Percentiles rank a stretch among this genome's conserved stretches.
Evolutionary conservation across 2,113 vertebrate species (phyloP).

Genomic region (Ochotona princeps): DNA sequence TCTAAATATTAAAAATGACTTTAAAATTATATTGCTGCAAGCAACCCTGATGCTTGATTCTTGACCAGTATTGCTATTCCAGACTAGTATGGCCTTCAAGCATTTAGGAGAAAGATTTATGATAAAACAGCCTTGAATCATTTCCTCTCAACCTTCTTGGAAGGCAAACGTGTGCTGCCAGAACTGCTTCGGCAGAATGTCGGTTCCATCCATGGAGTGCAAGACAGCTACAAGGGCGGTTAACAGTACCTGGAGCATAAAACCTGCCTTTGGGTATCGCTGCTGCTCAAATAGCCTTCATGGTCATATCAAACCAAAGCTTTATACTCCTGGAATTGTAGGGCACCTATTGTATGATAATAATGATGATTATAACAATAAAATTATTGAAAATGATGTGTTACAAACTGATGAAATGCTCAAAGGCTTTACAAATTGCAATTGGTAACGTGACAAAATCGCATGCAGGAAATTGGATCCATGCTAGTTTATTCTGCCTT

Average conservation of each 20-base stretch:
- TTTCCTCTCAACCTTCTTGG: neutral
- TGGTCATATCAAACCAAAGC: neutral
- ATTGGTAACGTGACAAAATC: neutral
- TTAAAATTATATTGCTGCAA: neutral
- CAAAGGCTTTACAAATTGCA: neutral
- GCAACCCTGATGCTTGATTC: neutral
- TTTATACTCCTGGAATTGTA: neutral
- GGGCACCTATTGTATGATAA: neutral
- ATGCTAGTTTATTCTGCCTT: neutral
- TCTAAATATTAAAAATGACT: constrained; percentile 55
- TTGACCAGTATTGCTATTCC: constrained; percentile 22
- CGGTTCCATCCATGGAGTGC: neutral
- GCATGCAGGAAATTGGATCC: neutral
- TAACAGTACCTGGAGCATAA: neutral
- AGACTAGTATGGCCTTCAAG: neutral
- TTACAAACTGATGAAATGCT: neutral
- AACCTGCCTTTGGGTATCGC: neutral
- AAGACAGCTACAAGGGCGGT: neutral
- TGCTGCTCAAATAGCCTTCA: neutral
- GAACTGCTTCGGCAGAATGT: neutral
- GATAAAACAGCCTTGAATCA: neutral
- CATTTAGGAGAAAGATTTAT: constrained; percentile 46
- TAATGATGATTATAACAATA: neutral
- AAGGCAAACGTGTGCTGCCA: constrained; percentile 21
- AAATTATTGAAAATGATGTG: neutral